Evolutionary conservation across 2,113 vertebrate species (phyloP).

Genomic region (Petaurus breviceps): DNA sequence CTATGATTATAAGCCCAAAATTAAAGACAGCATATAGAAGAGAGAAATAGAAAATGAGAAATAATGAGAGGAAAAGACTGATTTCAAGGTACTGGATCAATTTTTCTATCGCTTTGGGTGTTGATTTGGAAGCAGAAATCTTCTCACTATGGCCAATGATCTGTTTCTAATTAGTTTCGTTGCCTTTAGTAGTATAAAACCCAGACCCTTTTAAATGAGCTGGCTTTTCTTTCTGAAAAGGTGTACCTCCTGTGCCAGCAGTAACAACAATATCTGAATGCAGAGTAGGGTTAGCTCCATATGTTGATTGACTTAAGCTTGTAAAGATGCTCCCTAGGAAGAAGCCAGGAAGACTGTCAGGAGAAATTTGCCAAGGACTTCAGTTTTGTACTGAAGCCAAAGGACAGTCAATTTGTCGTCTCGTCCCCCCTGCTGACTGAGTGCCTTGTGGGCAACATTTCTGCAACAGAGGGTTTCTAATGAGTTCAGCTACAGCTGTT

Average conservation of each 20-base stretch:
- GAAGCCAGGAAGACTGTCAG: not conserved
- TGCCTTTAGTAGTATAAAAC: not conserved
- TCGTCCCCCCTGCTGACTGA: not conserved
- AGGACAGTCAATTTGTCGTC: not conserved
- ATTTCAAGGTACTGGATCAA: not conserved
- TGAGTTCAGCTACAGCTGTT: not conserved
- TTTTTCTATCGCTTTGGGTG: not conserved
- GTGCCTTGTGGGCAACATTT: slow-evolving; percentile 3
- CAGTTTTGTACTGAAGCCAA: slow-evolving; percentile 37
- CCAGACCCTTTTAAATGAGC: not conserved
- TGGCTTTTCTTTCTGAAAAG: slow-evolving; percentile 1
- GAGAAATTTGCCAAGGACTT: not conserved
- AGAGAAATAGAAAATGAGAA: not conserved
- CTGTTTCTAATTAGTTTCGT: not conserved
- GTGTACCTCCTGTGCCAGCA: not conserved
- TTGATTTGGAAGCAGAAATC: not conserved
- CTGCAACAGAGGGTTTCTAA: slow-evolving; percentile 43
- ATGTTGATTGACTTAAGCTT: not conserved
- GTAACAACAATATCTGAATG: not conserved
- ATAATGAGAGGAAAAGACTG: not conserved
- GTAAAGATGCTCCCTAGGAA: slow-evolving; percentile 22
- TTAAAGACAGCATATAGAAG: not conserved
- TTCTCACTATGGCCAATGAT: not conserved
- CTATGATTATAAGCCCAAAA: not conserved
- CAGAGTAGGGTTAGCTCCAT: not conserved